Base-by-base conservation (phyloP, 2,888 invertebrate species). In the Emmelina monodactyla region DNA sequence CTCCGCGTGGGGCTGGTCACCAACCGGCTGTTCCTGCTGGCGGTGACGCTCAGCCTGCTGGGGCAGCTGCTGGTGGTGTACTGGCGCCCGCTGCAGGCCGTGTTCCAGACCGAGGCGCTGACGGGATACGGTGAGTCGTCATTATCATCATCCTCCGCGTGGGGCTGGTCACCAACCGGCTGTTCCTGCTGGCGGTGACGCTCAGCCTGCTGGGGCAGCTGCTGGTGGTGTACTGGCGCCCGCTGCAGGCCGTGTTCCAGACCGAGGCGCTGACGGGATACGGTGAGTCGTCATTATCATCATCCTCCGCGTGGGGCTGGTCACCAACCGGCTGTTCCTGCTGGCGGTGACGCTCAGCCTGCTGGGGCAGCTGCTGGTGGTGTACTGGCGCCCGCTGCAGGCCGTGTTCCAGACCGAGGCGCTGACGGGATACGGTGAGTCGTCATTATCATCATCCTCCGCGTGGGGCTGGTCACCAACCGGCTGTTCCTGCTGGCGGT, bases 21-120 rank as follows among this genome's bases (percentile, higher is more conserved):
- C 5, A 42, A 42, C 44, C 58, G 58, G 58, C 91, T 93, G 91
- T 99, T 99, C 81, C 83, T 97, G 53, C 64, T 94, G 31, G 97
- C 99, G 14, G 97, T 99, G 12, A 88, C 89, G 5, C 85, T 95
- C 36, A 98, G 98, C 14, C 84, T 99, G 25, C 82, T 98, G 39
- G 98, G 98, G 4, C 98, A 99, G 76, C 85, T 98, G 82, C 70
- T 97, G 50, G 99, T 99, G 39, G 92, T 99, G 37, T 99, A 96
- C 76, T 93, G 94, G 69, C 94, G 96, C 36, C 97, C 97, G 14
- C 79, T 99, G 43, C 99, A 99, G 76, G 85, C 86, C 60, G 89
- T 99, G 36, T 99, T 99, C 75, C 97, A 96, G 75, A 99, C 99
- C 0, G 99, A 99, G 76, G 94, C 97, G 3, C 83, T 99, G 2